Conservation (phyloP, 2,113 vertebrate genomes). For the Natator depressus region DNA sequence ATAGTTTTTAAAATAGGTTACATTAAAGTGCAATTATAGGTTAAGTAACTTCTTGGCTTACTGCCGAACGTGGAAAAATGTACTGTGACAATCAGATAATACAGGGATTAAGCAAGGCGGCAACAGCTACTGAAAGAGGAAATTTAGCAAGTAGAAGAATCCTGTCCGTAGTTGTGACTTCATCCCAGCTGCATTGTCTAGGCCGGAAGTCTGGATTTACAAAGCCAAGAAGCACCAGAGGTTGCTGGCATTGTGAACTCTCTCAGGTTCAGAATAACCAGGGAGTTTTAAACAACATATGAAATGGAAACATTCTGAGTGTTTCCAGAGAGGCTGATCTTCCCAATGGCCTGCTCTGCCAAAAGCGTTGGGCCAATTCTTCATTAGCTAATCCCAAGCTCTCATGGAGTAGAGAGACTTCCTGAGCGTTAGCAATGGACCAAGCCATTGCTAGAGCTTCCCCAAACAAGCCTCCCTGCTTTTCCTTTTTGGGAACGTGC, state of each 20-base stretch:
- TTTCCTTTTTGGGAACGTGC: background rate
- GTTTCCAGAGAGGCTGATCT: background rate
- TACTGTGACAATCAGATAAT: constrained; percentile 68
- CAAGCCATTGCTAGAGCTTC: background rate
- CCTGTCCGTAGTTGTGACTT: constrained; percentile 21
- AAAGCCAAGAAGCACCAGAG: constrained; percentile 31
- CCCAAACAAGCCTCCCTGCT: background rate
- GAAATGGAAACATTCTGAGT: rapidly evolving
- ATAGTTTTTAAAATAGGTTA: constrained; percentile 57
- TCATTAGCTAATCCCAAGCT: background rate
- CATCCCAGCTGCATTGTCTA: constrained; percentile 48
- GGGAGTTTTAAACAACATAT: background rate
- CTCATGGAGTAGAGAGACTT: background rate
- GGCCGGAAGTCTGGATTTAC: background rate
- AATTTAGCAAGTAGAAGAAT: constrained; percentile 36
- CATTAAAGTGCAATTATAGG: constrained; percentile 75
- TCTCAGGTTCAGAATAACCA: rapidly evolving
- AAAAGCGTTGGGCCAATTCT: background rate
- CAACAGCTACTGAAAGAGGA: constrained; percentile 45
- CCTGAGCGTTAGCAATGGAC: constrained; percentile 55
- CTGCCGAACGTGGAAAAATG: constrained; percentile 60
- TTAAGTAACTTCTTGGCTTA: constrained; percentile 72
- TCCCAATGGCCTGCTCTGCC: background rate
- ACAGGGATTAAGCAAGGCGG: constrained; percentile 51
- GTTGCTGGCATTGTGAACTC: background rate